phyloP scores from a whole-genome alignment of 2,888 invertebrate species.

The Andricus curvator region DNA sequence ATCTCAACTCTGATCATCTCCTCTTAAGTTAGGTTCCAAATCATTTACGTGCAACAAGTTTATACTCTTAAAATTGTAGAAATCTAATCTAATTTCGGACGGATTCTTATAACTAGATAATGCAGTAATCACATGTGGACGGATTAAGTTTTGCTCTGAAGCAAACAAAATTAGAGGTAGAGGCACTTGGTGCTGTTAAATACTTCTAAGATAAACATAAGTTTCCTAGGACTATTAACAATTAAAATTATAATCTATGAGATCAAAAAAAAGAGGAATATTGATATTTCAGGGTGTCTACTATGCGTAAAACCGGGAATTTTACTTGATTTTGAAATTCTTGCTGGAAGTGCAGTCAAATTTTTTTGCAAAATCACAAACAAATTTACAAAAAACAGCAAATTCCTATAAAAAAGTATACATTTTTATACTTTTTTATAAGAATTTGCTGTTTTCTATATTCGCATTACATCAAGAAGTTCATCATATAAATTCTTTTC shows the following conservation, averaged over 20 bases:
- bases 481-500: too few relatives aligned
- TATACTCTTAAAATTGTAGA: background rate
- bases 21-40: background rate
- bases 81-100: conserved; percentile 12
- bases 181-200: conserved; percentile 26
- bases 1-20: too few relatives aligned
- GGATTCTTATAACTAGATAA: conserved; percentile 30
- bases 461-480: too few relatives aligned
- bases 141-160: conserved; percentile 14
- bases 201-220: conserved; percentile 27
- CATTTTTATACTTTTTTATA: too few relatives aligned
- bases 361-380: too few relatives aligned
- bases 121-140: conserved; percentile 30
- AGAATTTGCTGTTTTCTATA: too few relatives aligned
- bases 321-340: too few relatives aligned
- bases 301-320: too few relatives aligned
- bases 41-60: background rate
- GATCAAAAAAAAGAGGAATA: conserved; percentile 6
- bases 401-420: too few relatives aligned
- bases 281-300: too few relatives aligned
- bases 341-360: too few relatives aligned
- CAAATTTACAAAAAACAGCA: too few relatives aligned
- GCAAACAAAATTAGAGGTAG: conserved; percentile 19
- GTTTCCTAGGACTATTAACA: background rate
- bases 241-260: conserved; percentile 12